phyloP scores from a whole-genome alignment of 2,888 invertebrate genomes.

The Gymnoscelis rufifasciata region DNA sequence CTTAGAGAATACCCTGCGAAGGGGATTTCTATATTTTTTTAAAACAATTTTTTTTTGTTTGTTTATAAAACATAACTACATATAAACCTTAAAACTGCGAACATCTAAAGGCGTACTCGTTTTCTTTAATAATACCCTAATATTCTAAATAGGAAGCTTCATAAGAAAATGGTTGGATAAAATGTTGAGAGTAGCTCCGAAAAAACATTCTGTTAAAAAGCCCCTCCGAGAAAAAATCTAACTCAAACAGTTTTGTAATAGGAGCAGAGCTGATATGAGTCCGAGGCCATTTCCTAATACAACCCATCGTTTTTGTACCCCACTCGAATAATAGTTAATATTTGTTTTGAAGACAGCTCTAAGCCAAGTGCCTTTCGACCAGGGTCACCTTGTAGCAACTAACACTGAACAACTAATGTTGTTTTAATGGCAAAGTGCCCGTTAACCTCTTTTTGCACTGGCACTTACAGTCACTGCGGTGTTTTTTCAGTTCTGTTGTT shows the following conservation, averaged over 20 bases:
- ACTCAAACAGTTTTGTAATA: slow-evolving; percentile 28
- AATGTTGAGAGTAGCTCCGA: slow-evolving; percentile 17
- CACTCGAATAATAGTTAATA: slow-evolving; percentile 34
- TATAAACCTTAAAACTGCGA: too few species aligned
- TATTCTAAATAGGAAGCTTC: slow-evolving; percentile 3
- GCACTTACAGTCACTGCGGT: background rate
- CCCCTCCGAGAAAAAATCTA: slow-evolving; percentile 27
- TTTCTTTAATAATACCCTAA: too few species aligned
- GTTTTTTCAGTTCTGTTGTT: background rate
- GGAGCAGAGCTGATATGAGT: slow-evolving; percentile 30
- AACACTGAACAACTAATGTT: slow-evolving; percentile 35
- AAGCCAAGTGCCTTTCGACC: slow-evolving; percentile 19
- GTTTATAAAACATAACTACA: too few species aligned
- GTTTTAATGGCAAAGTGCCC: slow-evolving; percentile 33
- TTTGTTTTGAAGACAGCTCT: slow-evolving; percentile 31
- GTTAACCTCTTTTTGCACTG: slow-evolving; percentile 4
- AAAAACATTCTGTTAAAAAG: slow-evolving; percentile 27
- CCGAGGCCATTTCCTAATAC: slow-evolving; percentile 28
- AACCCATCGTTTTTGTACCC: slow-evolving; percentile 30
- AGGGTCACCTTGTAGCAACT: slow-evolving; percentile 18
- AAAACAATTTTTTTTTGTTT: too few species aligned
- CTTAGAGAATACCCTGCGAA: too few species aligned
- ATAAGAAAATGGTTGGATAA: slow-evolving; percentile 16
- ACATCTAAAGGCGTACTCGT: too few species aligned
- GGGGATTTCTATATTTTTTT: too few species aligned